These are phyloP conservation scores for Puntigrus tetrazona DNA, from an alignment of 2,113 vertebrate species.

Conservation along the genomic window DNA sequence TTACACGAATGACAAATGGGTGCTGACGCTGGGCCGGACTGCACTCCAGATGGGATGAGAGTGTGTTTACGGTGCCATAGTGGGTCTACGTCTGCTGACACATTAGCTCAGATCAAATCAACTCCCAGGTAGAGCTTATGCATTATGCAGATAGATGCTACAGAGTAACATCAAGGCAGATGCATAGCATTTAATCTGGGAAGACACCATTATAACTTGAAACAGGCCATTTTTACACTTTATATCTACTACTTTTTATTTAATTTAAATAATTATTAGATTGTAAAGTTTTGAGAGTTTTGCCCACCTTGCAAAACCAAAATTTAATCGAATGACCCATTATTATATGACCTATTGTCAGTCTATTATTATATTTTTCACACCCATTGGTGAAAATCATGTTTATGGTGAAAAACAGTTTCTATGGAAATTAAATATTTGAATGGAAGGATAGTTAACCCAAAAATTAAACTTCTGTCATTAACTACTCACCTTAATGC, in stretches of 20 bases:
- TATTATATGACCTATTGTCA: too few relatives aligned
- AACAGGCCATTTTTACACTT: background rate
- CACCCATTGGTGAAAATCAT: too few relatives aligned
- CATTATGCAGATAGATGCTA: slow-evolving; percentile 19
- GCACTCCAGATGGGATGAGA: slow-evolving; percentile 60
- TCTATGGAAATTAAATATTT: too few relatives aligned
- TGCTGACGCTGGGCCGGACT: slow-evolving; percentile 55
- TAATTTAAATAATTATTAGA: background rate
- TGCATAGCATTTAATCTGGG: background rate
- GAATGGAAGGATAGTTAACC: background rate
- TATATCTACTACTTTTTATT: background rate
- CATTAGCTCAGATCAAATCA: slow-evolving; percentile 14
- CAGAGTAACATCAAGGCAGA: slow-evolving; percentile 7
- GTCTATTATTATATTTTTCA: too few relatives aligned
- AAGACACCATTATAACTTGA: background rate
- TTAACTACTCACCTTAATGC: background rate
- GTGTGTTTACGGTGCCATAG: slow-evolving; percentile 52
- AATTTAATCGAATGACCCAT: background rate
- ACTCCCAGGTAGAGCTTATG: background rate
- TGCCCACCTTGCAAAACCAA: background rate
- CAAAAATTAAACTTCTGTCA: background rate
- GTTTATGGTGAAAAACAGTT: too few relatives aligned
- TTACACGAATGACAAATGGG: slow-evolving; percentile 62
- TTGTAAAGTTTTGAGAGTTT: background rate
- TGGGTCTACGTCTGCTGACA: slow-evolving; percentile 27